Percentiles rank a stretch among this genome's conserved stretches.
Conservation (phyloP, 2,113 vertebrate species). For the Ranitomeya variabilis region DNA sequence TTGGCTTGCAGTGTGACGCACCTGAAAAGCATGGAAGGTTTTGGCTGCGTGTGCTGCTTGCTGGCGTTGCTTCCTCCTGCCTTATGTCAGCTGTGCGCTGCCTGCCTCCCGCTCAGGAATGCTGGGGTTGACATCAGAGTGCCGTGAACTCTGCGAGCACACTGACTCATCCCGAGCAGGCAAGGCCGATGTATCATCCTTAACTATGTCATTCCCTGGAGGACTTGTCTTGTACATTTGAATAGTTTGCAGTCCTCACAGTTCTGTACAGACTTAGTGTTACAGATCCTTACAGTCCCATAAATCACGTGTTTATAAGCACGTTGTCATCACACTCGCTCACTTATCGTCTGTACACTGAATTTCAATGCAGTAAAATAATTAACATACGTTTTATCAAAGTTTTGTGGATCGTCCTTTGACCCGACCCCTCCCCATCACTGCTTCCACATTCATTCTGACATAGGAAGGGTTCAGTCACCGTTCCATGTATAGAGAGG, state of each 20-base stretch:
- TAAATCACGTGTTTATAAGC: no score
- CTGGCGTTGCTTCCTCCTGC: conserved; percentile 35
- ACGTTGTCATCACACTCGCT: no score
- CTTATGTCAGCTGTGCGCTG: conserved; percentile 44
- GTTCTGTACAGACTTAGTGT: neutral
- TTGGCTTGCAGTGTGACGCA: neutral
- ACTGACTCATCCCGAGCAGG: conserved; percentile 43
- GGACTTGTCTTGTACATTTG: neutral
- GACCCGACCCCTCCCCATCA: no score
- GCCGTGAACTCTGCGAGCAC: conserved; percentile 38
- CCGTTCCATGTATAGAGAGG: no score
- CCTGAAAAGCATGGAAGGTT: neutral
- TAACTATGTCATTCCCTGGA: conserved; percentile 29
- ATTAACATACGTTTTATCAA: no score
- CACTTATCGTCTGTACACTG: no score
- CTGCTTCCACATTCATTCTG: no score
- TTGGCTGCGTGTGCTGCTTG: neutral
- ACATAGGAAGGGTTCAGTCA: no score
- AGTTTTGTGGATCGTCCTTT: no score
- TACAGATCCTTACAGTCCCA: neutral
- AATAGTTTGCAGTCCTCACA: neutral
- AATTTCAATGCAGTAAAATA: no score
- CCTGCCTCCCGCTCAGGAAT: conserved; percentile 44
- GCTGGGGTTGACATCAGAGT: conserved; percentile 49
- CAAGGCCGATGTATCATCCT: neutral